These are phyloP conservation scores for Arion vulgaris DNA, from an alignment of 1,140 invertebrate genomes.

Conservation along the genomic window DNA sequence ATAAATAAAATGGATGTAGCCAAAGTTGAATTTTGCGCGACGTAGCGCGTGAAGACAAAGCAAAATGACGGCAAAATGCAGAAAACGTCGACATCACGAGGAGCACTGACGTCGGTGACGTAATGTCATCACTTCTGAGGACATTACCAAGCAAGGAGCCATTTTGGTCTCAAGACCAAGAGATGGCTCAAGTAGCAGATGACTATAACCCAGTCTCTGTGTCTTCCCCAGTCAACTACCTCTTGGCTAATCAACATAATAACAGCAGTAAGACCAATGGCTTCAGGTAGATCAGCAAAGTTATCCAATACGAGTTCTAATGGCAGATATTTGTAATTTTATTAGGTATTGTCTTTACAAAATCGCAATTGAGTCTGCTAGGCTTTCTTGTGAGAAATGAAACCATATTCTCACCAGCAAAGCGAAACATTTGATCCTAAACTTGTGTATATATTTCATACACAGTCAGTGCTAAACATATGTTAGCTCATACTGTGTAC, in stretches of 20 bases:
- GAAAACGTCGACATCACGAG: conserved; percentile 9
- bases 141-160: conserved; percentile 21
- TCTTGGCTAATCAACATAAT: conserved; percentile 16
- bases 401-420: too few relatives aligned
- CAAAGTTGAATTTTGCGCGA: neutral
- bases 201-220: conserved; percentile 16
- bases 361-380: neutral
- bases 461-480: too few relatives aligned
- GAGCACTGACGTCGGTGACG: conserved; percentile 15
- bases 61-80: conserved; percentile 12
- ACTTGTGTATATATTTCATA: too few relatives aligned
- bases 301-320: neutral
- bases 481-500: too few relatives aligned
- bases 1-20: neutral
- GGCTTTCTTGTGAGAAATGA: neutral
- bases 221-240: conserved; percentile 23
- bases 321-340: neutral
- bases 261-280: conserved; percentile 13
- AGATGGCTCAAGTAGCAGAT: conserved; percentile 23
- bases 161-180: conserved; percentile 26
- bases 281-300: conserved; percentile 2
- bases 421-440: too few relatives aligned
- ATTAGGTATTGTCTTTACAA: neutral
- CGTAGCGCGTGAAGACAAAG: neutral
- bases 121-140: conserved; percentile 5